phyloP scores from a whole-genome alignment of 1,140 invertebrate genomes.

The Wasmannia auropunctata region DNA sequence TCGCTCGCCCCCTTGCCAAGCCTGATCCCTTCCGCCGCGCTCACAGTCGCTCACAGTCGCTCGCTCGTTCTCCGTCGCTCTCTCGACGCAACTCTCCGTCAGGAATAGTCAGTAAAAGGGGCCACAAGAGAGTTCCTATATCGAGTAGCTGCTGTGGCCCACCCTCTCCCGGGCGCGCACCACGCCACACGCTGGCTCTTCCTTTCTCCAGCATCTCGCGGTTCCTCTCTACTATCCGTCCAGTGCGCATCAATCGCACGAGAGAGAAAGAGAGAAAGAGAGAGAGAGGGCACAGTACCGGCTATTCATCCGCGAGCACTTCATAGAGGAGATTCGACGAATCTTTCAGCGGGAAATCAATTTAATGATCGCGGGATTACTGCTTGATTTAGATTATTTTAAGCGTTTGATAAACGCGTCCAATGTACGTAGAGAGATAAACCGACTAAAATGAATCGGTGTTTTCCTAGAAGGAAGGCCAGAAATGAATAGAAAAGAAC shows the following conservation, averaged over 20 bases:
- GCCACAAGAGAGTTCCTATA: constrained; percentile 67
- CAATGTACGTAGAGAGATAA: not conserved
- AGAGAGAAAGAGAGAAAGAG: no score
- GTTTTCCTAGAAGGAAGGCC: not conserved
- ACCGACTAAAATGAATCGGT: not conserved
- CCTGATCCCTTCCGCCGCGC: not conserved
- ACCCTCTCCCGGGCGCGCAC: constrained; percentile 81
- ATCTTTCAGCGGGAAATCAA: not conserved
- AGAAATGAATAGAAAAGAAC: not conserved
- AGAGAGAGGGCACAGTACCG: constrained; percentile 45
- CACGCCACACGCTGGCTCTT: constrained; percentile 69
- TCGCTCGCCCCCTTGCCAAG: constrained; percentile 34
- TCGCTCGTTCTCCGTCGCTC: constrained; percentile 60
- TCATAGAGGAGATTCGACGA: not conserved
- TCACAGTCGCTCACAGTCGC: constrained; percentile 20
- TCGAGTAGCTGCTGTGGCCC: constrained; percentile 64
- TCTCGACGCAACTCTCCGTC: constrained; percentile 61
- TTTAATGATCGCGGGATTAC: not conserved
- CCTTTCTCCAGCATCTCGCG: constrained; percentile 77
- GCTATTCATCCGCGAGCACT: constrained; percentile 15
- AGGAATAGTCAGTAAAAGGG: constrained; percentile 70
- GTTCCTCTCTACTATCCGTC: constrained; percentile 57
- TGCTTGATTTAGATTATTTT: not conserved
- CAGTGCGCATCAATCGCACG: constrained; percentile 67
- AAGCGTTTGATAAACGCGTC: not conserved